Base-by-base conservation (phyloP, 2,113 vertebrate genomes). In the Coregonus clupeaformis region DNA sequence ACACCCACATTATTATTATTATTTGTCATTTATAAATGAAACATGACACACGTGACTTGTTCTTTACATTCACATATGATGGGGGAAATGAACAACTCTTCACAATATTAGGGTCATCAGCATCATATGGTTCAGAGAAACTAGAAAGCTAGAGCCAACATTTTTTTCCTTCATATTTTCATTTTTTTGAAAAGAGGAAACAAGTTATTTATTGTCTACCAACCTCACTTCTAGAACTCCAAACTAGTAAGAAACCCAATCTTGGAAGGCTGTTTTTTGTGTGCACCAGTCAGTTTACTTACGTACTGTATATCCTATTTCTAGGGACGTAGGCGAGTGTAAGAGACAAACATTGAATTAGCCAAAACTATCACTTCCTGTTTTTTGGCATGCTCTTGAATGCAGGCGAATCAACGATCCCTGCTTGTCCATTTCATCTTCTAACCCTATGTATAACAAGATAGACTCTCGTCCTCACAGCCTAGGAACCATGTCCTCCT, bases 1-100 rank as follows among this genome's bases (percentile, higher is more conserved):
- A 90, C 88, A 88, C 82, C 81, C 80, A 80, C 85, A 92, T 88
- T 77, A 29, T 42, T 36, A 32, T 32, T 36, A 11, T 67, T 62
- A 90, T 89, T 89, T 91, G 84, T 85, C 82, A 89, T 90, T 89
- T 81, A 83, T 90, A 84, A 83, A 29, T 36, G 20, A 14, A 42
- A n/a, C 20, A 36, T 22, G 30, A 68, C n/a, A 7, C n/a, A 22
- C 11, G 57, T 60, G 57, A 60, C 57, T 18, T 18, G 16, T 52
- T 16, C 49, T 60, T 60, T 22, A 22, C 6, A 24, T 60, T 60
- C 57, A 24, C n/a, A 60, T 1, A n/a, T 7, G 3, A 60, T 6
- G n/a, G n/a, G 16, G n/a, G 6, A 60, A n/a, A 24, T 60, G 18
- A 60, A 60, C n/a, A 60, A 22, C 57, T 18, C 16, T 52, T 52